phyloP scores from a whole-genome alignment of 2,113 vertebrate species.

The Calonectris borealis region DNA sequence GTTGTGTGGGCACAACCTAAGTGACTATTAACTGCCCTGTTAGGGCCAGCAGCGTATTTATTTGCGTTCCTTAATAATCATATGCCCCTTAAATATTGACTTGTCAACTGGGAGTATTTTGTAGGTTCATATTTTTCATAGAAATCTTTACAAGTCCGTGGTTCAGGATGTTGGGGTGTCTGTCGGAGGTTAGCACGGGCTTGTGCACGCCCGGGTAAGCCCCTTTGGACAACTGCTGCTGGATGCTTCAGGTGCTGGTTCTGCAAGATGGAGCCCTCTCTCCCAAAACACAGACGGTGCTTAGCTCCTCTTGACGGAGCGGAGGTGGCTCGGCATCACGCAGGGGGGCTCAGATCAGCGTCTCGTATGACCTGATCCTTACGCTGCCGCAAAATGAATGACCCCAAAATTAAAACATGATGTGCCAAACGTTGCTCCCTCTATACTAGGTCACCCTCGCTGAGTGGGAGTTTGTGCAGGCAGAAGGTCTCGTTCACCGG shows the following conservation, averaged over 20 bases:
- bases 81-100: neutral
- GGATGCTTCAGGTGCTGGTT: neutral
- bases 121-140: neutral
- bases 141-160: neutral
- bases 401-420: neutral
- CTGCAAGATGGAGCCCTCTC: neutral
- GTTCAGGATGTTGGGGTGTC: neutral
- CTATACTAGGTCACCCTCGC: fast-evolving
- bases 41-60: neutral
- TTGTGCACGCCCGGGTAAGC: neutral
- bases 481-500: neutral
- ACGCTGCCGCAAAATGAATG: neutral
- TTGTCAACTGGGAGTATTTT: neutral
- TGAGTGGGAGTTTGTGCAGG: neutral
- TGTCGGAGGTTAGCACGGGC: neutral
- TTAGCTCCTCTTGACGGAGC: neutral
- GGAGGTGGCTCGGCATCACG: neutral
- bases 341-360: neutral
- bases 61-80: neutral
- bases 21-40: neutral
- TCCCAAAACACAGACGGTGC: neutral
- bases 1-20: neutral
- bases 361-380: neutral
- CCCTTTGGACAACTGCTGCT: neutral
- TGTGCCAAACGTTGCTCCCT: neutral